Evolutionary conservation across 2,888 invertebrate genomes (phyloP), one percentile per base, ranked within the genome.

Genomic region (Scaptomyza polygonia): DNA sequence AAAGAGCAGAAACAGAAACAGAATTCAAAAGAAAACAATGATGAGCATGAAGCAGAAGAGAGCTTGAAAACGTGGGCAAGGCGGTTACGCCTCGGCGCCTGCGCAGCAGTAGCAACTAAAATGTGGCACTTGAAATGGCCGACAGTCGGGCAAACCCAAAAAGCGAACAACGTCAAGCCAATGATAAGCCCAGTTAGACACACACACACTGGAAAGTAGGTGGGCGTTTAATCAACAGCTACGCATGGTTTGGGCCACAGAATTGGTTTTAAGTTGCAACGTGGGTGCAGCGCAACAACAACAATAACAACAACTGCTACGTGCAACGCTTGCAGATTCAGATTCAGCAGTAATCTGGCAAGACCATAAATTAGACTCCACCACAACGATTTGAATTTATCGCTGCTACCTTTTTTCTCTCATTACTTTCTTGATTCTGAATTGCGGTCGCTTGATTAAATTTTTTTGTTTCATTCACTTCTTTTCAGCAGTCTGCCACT

Each of bases 271-370:
- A 16, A 53, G 55, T 54, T 65, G 49, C 42, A 58, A 67, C 65
- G 81, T 80, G 78, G 78, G 77, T 77, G 78, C 77, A 64, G 61
- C 63, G n/a, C n/a, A n/a, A n/a, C n/a, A n/a, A n/a, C n/a, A 49
- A 11, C 18, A 47, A 11, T n/a, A 47, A 30, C 47, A 30, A 21
- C 47, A 5, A n/a, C 32, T 45, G 49, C 49, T 61, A 77, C 80
- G 80, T 78, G 77, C 70, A 62, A 45, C 61, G 77, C 44, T 69
- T 78, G 72, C 77, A 65, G 67, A 78, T 72, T 59, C 52, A n/a
- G n/a, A n/a, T n/a, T n/a, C n/a, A n/a, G n/a, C n/a, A 53, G 66
- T 48, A 54, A 69, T 43, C 64, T 49, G 52, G 43, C 48, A 58
- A 27, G 30, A 54, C 49, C 70, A 61, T 72, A 78, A 78, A 78